Base-by-base conservation (phyloP, 2,888 invertebrate species). In the Drosophila kambysellisi region DNA sequence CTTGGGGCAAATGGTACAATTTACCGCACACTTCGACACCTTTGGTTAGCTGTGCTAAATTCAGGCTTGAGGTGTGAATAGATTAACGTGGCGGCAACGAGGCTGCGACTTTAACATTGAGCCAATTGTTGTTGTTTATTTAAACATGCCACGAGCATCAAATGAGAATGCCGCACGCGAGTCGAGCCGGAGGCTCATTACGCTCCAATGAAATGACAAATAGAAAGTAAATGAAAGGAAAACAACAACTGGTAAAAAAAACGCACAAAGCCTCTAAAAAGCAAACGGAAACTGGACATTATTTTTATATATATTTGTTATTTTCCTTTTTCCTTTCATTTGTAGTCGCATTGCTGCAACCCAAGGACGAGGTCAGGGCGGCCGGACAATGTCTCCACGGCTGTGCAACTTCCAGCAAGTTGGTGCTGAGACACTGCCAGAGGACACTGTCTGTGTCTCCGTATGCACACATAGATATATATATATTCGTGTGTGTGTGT, bases 31-130 rank as follows among this genome's bases (percentile, higher is more conserved):
- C 69, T 71, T 79, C 76, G 65, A 72, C 84, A 88, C 84, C 90
- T 84, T 52, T 56, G 65, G 48, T 3, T 17, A 35, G 29, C 11
- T 37, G 52, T 41, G 54, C 20, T 2, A 25, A 25, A 46, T 46
- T 30, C 67, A 63, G 60, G 74, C 84, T 78, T 72, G 84, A 86
- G 87, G 84, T 90, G 85, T 86, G 90, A 86, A 90, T 90, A 90
- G 90, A 86, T 86, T 86, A 90, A 90, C 79, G 73, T 88, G 89
- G 83, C 67, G 64, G 66, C 74, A 52, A 62, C 39, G 62, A 35
- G 46, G 61, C 39, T 70, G 51, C 25, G 68, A 60, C 82, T 58
- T 62, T 61, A 57, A 72, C 71, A 70, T 52, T 73, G 72, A 58
- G 72, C 61, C 72, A 74, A 83, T 46, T 46, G 12, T 20, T 20